These are phyloP conservation scores for Myrmecobius fasciatus DNA, from an alignment of 2,113 vertebrate genomes.

Conservation along the genomic window DNA sequence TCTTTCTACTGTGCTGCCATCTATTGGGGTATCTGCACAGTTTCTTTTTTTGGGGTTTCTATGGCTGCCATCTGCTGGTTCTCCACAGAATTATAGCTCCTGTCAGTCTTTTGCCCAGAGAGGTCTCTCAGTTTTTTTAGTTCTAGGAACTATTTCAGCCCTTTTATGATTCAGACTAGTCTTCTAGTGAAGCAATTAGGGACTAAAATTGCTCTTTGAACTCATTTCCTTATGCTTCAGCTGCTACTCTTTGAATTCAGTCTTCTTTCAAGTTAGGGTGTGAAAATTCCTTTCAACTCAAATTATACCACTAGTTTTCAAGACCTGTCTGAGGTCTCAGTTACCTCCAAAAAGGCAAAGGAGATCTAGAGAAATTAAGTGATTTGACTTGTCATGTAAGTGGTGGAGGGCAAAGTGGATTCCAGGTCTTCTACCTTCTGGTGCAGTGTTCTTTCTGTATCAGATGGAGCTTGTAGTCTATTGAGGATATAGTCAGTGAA, in stretches of 20 bases:
- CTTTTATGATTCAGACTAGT: not conserved
- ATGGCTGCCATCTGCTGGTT: not conserved
- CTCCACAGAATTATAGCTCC: not conserved
- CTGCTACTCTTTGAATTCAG: not conserved
- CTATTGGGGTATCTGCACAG: not conserved
- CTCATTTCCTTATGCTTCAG: not conserved
- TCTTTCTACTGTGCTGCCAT: not conserved
- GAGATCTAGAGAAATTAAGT: not conserved
- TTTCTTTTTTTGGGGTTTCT: not conserved
- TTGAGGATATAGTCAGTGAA: not conserved
- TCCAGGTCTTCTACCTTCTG: not conserved
- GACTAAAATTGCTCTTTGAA: not conserved
- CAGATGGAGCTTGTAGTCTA: not conserved
- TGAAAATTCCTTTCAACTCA: not conserved
- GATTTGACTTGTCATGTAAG: not conserved
- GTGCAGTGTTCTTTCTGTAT: not conserved
- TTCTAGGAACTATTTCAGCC: not conserved
- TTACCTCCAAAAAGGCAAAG: not conserved
- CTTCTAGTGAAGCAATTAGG: not conserved
- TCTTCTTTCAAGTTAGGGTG: not conserved
- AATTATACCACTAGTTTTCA: not conserved
- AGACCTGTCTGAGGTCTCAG: not conserved
- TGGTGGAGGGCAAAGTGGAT: not conserved
- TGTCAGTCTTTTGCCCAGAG: not conserved
- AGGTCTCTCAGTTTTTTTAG: not conserved